These are phyloP conservation scores for Magallana gigas DNA, from an alignment of 1,140 invertebrate species.

Conservation along the genomic window DNA sequence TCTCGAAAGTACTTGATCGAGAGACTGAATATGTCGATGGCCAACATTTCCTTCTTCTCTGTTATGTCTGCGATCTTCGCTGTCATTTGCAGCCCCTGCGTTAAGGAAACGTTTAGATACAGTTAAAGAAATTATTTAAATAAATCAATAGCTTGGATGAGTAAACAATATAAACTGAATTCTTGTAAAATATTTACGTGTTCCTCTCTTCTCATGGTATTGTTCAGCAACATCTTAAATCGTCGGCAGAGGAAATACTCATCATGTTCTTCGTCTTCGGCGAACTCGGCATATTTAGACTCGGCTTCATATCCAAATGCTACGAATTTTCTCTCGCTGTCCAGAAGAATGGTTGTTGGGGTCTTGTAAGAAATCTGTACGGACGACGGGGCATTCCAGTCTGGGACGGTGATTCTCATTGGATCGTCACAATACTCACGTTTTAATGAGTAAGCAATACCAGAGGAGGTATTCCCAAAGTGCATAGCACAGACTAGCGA, in stretches of 20 bases:
- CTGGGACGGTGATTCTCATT: not conserved
- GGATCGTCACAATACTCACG: not conserved
- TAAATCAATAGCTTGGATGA: too few relatives aligned
- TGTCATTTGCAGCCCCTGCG: too few relatives aligned
- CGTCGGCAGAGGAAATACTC: slow-evolving; percentile 29
- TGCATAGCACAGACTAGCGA: slow-evolving; percentile 22
- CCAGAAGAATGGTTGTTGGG: slow-evolving; percentile 26
- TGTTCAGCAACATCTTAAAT: too few relatives aligned
- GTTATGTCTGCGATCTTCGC: not conserved
- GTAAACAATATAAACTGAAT: too few relatives aligned
- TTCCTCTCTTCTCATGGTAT: too few relatives aligned
- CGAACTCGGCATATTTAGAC: slow-evolving; percentile 37
- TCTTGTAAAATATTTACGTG: too few relatives aligned
- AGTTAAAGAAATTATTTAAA: too few relatives aligned
- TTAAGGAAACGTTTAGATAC: too few relatives aligned
- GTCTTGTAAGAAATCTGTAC: not conserved
- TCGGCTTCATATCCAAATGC: slow-evolving; percentile 48
- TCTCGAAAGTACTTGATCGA: not conserved
- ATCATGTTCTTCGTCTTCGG: slow-evolving; percentile 36
- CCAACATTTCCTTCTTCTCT: not conserved
- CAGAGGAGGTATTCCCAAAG: slow-evolving; percentile 34
- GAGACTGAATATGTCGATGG: not conserved
- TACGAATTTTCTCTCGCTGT: not conserved
- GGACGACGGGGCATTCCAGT: slow-evolving; percentile 29
- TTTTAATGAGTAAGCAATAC: slow-evolving; percentile 11